Evolutionary conservation across 2,888 invertebrate species (phyloP), one percentile per base, ranked within the genome.

Genomic region (Leptopilina syphax): DNA sequence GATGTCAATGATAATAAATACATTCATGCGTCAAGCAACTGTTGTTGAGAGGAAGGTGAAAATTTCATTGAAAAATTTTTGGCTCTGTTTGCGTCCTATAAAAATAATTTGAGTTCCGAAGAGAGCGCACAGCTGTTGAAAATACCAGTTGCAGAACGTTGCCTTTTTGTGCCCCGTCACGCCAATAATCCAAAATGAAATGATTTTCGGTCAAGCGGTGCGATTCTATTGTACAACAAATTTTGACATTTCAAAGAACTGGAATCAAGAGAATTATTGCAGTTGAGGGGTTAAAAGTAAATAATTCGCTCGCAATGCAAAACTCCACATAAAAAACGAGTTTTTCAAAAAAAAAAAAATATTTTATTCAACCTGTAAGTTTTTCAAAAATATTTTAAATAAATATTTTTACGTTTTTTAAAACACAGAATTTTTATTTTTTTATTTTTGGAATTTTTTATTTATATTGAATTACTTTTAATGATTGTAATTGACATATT

Each of bases 131-230:
- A 81, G 83, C 81, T 83, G 81, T 76, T 79, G 79, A 77, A 81
- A 83, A 83, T 78, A 79, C 77, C 77, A 83, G 80, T 83, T 78
- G 81, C 80, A 79, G 78, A 78, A 80, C 78, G 81, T 66, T 76
- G 76, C 63, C 77, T 81, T 83, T 83, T 83, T 83, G 79, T 80
- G 70, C 50, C 83, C 79, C 79, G 80, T 83, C 83, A 81, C 78
- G 83, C 80, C 79, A 77, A 73, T 73, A 57, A 73, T 54, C 73
- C 73, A 12, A 73, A 24, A 27, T 57, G 73, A 73, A 73, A 50
- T 50, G 27, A 73, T 34, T 63, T 73, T 73, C 27, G 54, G 73
- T 73, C 73, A 73, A 73, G 73, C 54, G 24, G 12, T 24, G 27
- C 24, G 47, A 50, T 50, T 9, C 3, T 63, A 63, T 24, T 63